Percentiles rank a stretch among this genome's conserved stretches.
Conservation (phyloP, 2,888 invertebrate genomes). For the Andrena praecox region DNA sequence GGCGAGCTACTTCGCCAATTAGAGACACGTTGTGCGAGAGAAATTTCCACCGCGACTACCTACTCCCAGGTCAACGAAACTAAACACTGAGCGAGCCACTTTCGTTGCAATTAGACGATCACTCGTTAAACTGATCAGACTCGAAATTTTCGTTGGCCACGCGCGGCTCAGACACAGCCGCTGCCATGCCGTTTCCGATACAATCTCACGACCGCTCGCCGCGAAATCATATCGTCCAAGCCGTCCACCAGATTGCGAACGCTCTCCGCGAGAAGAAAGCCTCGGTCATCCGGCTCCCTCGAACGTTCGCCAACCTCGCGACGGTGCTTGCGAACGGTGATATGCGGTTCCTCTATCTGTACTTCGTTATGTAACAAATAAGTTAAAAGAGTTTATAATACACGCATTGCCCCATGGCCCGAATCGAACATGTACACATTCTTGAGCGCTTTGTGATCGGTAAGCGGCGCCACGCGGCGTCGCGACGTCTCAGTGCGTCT, state of each 20-base stretch:
- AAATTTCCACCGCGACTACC: too few species aligned
- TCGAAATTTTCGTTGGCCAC: constrained; percentile 36
- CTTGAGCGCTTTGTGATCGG: constrained; percentile 2
- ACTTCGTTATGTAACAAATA: constrained; percentile 78
- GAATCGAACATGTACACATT: constrained; percentile 66
- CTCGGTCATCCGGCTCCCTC: background rate
- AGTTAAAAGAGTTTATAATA: constrained; percentile 82
- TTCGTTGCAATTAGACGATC: background rate
- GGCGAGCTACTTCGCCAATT: too few species aligned
- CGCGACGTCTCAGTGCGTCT: background rate
- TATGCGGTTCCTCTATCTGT: constrained; percentile 72
- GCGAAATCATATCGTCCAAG: constrained; percentile 42
- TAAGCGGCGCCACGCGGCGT: background rate
- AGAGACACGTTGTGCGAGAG: too few species aligned
- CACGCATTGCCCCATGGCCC: constrained; percentile 74
- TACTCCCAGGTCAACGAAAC: too few species aligned
- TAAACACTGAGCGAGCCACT: too few species aligned
- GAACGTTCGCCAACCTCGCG: constrained; percentile 2
- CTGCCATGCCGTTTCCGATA: constrained; percentile 1
- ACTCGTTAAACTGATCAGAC: background rate
- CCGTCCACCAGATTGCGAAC: constrained; percentile 22
- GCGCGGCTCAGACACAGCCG: background rate
- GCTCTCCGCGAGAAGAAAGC: background rate
- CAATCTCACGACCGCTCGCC: constrained; percentile 44
- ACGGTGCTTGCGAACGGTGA: constrained; percentile 39